Evolutionary conservation across 2,113 vertebrate species (phyloP).

Genomic region (Orycteropus afer): DNA sequence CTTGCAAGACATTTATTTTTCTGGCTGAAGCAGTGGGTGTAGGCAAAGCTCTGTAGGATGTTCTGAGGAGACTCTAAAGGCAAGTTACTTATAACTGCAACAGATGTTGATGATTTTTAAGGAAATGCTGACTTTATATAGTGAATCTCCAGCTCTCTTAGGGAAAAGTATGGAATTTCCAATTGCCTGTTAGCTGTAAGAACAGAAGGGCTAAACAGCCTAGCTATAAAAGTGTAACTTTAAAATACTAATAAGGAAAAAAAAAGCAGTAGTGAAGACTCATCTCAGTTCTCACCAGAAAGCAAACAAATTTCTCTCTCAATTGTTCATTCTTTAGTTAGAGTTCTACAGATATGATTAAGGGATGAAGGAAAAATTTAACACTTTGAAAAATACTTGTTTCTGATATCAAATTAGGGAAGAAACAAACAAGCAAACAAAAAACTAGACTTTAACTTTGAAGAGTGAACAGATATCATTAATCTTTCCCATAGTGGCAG

Average conservation of each 20-base stretch:
- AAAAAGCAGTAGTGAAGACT: not conserved
- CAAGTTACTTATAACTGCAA: constrained; percentile 26
- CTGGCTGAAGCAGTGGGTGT: not conserved
- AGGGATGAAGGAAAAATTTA: not conserved
- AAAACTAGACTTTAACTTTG: not conserved
- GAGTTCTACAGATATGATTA: not conserved
- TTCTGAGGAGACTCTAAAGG: constrained; percentile 19
- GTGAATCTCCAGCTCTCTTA: constrained; percentile 54
- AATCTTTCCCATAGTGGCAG: not conserved
- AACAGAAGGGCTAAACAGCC: constrained; percentile 66
- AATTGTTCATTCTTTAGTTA: not conserved
- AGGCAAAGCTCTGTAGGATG: not conserved
- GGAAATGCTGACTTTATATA: constrained; percentile 61
- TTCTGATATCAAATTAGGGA: not conserved
- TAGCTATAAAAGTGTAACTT: constrained; percentile 46
- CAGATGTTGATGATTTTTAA: constrained; percentile 72
- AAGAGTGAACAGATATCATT: not conserved
- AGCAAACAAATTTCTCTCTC: constrained; percentile 20
- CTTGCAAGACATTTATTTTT: not conserved
- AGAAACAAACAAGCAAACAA: not conserved
- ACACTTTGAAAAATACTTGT: not conserved
- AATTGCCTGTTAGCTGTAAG: constrained; percentile 34
- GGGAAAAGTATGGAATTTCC: constrained; percentile 64
- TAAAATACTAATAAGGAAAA: constrained; percentile 57
- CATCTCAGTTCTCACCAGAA: not conserved